Conservation (phyloP, 2,888 invertebrate species). For the Melieria picta region DNA sequence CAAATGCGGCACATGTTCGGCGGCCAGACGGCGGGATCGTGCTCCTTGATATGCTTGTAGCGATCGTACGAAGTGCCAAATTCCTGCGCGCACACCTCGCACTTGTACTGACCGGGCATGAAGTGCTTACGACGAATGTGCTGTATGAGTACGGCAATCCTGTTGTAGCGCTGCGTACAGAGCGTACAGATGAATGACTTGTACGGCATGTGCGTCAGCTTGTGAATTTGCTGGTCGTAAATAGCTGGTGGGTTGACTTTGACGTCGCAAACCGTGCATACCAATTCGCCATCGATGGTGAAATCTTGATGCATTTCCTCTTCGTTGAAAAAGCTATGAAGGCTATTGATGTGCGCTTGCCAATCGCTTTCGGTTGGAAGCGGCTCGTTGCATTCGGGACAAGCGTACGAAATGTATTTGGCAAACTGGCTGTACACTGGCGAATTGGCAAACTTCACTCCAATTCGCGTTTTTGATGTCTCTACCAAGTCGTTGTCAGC, state of each 20-base stretch:
- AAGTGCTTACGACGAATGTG: slow-evolving; percentile 41
- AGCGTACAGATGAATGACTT: slow-evolving; percentile 40
- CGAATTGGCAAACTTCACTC: too few relatives aligned
- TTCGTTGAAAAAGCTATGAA: slow-evolving; percentile 38
- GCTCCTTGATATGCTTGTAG: slow-evolving; percentile 37
- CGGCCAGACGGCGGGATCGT: slow-evolving; percentile 38
- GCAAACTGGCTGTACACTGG: slow-evolving; percentile 35
- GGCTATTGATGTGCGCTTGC: slow-evolving; percentile 35
- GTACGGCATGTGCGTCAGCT: slow-evolving; percentile 40
- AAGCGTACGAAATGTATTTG: slow-evolving; percentile 39
- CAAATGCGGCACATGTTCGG: slow-evolving; percentile 37
- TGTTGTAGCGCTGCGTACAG: slow-evolving; percentile 34
- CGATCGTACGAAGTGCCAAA: slow-evolving; percentile 30
- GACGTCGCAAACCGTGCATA: slow-evolving; percentile 36
- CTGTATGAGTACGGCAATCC: slow-evolving; percentile 28
- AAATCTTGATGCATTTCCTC: slow-evolving; percentile 27
- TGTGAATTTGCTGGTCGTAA: too few relatives aligned
- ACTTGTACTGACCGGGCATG: slow-evolving; percentile 31
- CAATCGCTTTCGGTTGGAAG: slow-evolving; percentile 34
- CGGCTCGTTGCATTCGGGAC: slow-evolving; percentile 42
- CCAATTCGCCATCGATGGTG: slow-evolving; percentile 15
- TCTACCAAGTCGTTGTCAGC: too few relatives aligned
- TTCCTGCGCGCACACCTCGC: slow-evolving; percentile 29
- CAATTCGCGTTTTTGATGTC: too few relatives aligned
- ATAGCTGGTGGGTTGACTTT: slow-evolving; percentile 24